A percentile compares a stretch with the other conserved stretches of the same genome.
phyloP scores from a whole-genome alignment of 2,797 vertebrate species.

The Lindbergichthys nudifrons region DNA sequence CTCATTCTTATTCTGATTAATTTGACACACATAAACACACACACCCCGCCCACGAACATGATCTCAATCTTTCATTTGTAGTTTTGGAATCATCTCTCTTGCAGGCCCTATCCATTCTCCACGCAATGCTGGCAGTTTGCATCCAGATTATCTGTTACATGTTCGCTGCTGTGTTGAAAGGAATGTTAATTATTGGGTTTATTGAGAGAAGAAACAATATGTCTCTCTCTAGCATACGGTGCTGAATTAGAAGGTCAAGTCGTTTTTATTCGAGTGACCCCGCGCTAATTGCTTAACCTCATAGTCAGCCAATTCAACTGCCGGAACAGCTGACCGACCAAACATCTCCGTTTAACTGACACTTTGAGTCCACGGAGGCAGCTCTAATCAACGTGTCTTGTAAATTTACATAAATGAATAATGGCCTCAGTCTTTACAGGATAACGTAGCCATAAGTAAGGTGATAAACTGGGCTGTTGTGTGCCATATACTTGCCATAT shows the following conservation, averaged over 20 bases:
- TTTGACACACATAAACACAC: constrained; percentile 23
- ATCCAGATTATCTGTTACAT: constrained; percentile 56
- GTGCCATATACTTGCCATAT: constrained; percentile 28
- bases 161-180: constrained; percentile 52
- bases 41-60: constrained; percentile 43
- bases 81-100: constrained; percentile 66
- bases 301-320: constrained; percentile 18
- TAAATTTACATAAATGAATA: constrained; percentile 35
- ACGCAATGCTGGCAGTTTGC: constrained; percentile 43
- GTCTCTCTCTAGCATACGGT: constrained; percentile 22
- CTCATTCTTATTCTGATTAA: constrained; percentile 48
- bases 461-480: constrained; percentile 24
- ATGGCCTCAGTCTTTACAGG: constrained; percentile 10
- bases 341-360: constrained; percentile 12
- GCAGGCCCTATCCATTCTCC: constrained; percentile 41
- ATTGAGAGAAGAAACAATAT: constrained; percentile 39
- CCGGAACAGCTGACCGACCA: constrained; percentile 16
- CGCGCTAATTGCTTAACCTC: constrained; percentile 51
- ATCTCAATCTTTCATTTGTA: constrained; percentile 72
- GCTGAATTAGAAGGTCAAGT: constrained; percentile 45
- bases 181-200: constrained; percentile 66
- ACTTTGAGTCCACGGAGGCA: constrained; percentile 18
- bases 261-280: constrained; percentile 26
- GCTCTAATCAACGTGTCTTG: constrained; percentile 32
- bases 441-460: constrained; percentile 8